Evolutionary conservation across 2,888 invertebrate species (phyloP).

Genomic region (Zele albiditarsus): DNA sequence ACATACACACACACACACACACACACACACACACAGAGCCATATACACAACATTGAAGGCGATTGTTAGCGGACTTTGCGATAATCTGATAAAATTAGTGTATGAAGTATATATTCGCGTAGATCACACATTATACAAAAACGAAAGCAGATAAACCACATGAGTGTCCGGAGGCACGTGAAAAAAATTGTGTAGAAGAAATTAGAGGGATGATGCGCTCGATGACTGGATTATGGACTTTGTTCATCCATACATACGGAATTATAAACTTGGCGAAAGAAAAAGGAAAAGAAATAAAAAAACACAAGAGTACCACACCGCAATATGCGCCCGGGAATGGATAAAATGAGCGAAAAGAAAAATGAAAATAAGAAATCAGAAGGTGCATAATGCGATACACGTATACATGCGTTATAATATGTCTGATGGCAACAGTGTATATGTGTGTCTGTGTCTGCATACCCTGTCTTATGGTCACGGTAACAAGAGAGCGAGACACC

Average conservation of each 20-base stretch:
- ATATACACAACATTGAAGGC: background rate
- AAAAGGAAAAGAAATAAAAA: conserved; percentile 36
- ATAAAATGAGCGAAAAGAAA: conserved; percentile 24
- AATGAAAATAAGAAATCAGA: conserved; percentile 36
- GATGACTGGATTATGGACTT: conserved; percentile 68
- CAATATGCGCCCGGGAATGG: background rate
- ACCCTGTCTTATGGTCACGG: conserved; percentile 17
- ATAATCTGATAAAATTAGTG: conserved; percentile 48
- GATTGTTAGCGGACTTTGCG: conserved; percentile 22
- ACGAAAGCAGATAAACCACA: too few relatives aligned
- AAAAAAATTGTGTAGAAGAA: conserved; percentile 42
- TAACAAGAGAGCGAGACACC: conserved; percentile 44
- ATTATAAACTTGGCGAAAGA: conserved; percentile 58
- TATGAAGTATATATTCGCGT: conserved; percentile 37
- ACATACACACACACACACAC: background rate
- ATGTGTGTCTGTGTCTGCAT: conserved; percentile 41
- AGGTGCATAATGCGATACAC: conserved; percentile 60
- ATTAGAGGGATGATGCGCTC: conserved; percentile 54
- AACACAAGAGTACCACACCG: background rate
- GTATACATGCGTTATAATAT: conserved; percentile 50
- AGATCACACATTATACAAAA: conserved; percentile 39
- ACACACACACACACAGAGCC: background rate
- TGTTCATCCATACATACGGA: conserved; percentile 57
- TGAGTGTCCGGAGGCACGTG: background rate
- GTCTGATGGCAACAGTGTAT: conserved; percentile 57